Evolutionary conservation across 37 sponge, comb jelly and placozoan species (phyloP).

Genomic region (Theonella swinhoei): DNA sequence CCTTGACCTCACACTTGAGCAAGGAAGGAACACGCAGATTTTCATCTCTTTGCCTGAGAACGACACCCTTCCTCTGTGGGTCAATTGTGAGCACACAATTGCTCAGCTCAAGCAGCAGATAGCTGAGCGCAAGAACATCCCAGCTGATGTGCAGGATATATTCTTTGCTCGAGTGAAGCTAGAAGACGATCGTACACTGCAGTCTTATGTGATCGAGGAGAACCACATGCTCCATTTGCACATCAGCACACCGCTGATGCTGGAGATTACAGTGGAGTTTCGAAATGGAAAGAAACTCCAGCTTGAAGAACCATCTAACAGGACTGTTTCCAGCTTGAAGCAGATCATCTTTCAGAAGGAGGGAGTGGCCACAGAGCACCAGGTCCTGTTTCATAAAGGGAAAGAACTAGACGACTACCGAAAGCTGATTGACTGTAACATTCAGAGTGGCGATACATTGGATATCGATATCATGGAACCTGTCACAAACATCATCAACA

Average conservation of each 20-base stretch:
- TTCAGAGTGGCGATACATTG: conserved; percentile 1
- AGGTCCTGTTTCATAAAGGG: conserved; percentile 35
- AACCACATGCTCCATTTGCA: conserved; percentile 41
- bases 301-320: neutral
- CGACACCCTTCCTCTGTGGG: conserved; percentile 42
- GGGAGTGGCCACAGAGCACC: neutral
- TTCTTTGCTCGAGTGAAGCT: conserved; percentile 28
- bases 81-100: conserved; percentile 18
- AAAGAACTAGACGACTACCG: conserved; percentile 18
- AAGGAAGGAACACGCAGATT: conserved; percentile 27
- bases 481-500: neutral
- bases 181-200: conserved; percentile 22
- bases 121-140: neutral
- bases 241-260: conserved; percentile 1
- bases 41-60: conserved; percentile 12
- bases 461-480: conserved; percentile 3
- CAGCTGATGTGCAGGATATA: conserved; percentile 21
- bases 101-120: conserved; percentile 37
- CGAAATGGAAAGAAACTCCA: neutral
- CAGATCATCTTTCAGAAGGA: neutral
- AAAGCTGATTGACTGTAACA: conserved; percentile 10
- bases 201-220: conserved; percentile 27
- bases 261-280: conserved; percentile 10
- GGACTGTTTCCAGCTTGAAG: conserved; percentile 24
- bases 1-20: conserved; percentile 14